Base-by-base conservation (phyloP, 1,140 invertebrate genomes). In the Leptonema lineaticorne region DNA sequence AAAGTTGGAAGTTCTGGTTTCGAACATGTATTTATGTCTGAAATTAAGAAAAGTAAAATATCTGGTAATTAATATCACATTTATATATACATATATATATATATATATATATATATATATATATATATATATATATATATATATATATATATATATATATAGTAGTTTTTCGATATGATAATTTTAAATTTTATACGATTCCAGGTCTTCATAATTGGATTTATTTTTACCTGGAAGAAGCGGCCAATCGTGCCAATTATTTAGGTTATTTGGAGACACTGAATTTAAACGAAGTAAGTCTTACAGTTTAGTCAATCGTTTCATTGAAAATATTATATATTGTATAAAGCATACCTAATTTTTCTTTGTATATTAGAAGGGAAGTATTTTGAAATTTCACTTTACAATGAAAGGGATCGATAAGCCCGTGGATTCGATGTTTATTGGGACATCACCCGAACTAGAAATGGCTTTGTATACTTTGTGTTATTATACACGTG, bases 391-490 rank as follows among this genome's bases (percentile, higher is more conserved):
- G 9, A 93, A 94, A 77, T 76, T 90, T n/a, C 89, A 90, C 65
- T 90, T 93, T 69, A 87, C 84, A 30, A 92, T 92, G 81, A 86
- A 89, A 75, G 86, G 86, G 0, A 78, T 87, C 1, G 84, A 88
- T 63, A 96, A 96, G 77, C 89, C 90, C 0, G 88, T 91, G 0
- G 89, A 89, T 24, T 86, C 87, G 1, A 85, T 96, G 80, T 95
- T 96, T 74, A 85, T 97, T 68, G 95, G 95, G 22, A 95, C 93
- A 2, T 95, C 93, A 67, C 95, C 95, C 0, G 95, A 97, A 82
- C 84, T 97, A 72, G 95, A 97, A 81, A 88, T 98, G 78, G 91
- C 94, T 16, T 80, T 95, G 0, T 97, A 96, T 76, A 94, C 94
- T 0, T 85, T 94, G 7, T 96, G 93, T 74, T 94, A 91, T 76